Evolutionary conservation across 2,888 invertebrate species (phyloP).

Genomic region (Blastobasis adustella): DNA sequence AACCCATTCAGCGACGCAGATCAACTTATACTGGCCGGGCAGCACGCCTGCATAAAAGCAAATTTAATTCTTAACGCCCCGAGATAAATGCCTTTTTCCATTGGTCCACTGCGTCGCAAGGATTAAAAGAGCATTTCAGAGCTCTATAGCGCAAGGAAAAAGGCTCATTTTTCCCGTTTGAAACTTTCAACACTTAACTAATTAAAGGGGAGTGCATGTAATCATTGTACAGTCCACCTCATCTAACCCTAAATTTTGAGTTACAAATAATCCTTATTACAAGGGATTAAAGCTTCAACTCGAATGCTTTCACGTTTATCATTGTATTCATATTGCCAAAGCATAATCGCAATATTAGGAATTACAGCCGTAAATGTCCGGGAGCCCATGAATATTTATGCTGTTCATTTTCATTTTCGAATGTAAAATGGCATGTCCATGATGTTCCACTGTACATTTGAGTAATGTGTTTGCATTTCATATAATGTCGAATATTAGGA

Average conservation of each 20-base stretch:
- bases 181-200: constrained; percentile 37
- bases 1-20: too few relatives aligned
- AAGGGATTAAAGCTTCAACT: constrained; percentile 9
- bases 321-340: too few relatives aligned
- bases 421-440: neutral
- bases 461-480: constrained; percentile 5
- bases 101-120: too few relatives aligned
- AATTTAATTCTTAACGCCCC: too few relatives aligned
- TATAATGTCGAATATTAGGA: too few relatives aligned
- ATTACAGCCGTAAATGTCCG: constrained; percentile 28
- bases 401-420: constrained; percentile 6
- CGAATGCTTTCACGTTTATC: too few relatives aligned
- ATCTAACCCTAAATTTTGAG: neutral
- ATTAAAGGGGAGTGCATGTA: constrained; percentile 41
- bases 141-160: constrained; percentile 20
- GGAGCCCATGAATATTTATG: constrained; percentile 29
- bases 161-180: constrained; percentile 19
- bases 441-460: constrained; percentile 1
- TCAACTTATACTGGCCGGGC: too few relatives aligned
- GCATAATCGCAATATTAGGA: constrained; percentile 37
- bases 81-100: too few relatives aligned
- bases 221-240: constrained; percentile 25
- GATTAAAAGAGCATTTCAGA: too few relatives aligned
- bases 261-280: constrained; percentile 4
- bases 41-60: too few relatives aligned